A percentile compares a stretch with the other conserved stretches of the same genome.
Conservation (phyloP, 2,888 invertebrate species). For the Magallana nippona region DNA sequence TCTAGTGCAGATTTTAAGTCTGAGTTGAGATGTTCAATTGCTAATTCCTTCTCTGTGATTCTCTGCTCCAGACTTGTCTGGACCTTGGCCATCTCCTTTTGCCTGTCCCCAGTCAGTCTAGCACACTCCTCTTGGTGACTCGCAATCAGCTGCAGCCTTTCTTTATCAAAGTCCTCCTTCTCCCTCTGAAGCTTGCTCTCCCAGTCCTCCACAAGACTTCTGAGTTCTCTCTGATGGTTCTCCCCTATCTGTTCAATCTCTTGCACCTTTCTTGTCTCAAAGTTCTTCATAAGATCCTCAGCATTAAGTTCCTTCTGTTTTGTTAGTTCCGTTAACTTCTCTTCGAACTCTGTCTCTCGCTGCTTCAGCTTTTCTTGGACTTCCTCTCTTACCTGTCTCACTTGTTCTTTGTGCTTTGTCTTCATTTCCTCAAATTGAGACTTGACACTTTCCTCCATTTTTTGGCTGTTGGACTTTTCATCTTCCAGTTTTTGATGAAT, state of each 20-base stretch:
- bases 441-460: conserved; percentile 62
- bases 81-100: not conserved
- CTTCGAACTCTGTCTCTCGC: conserved; percentile 70
- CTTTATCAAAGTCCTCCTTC: conserved; percentile 49
- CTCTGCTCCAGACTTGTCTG: conserved; percentile 23
- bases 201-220: conserved; percentile 59
- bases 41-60: conserved; percentile 44
- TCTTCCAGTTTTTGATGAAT: conserved; percentile 56
- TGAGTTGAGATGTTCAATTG: conserved; percentile 44
- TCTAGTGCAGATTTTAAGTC: conserved; percentile 32
- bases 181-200: conserved; percentile 56
- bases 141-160: conserved; percentile 13
- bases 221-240: conserved; percentile 56
- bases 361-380: conserved; percentile 70
- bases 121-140: conserved; percentile 12
- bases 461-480: conserved; percentile 52
- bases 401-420: conserved; percentile 69
- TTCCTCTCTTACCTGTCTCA: conserved; percentile 69
- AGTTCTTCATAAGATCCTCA: conserved; percentile 61
- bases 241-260: conserved; percentile 62
- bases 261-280: conserved; percentile 62
- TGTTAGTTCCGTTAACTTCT: conserved; percentile 62
- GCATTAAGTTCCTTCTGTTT: conserved; percentile 71
- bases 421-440: conserved; percentile 71
- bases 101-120: not conserved